phyloP scores from a whole-genome alignment of 1,140 invertebrate genomes.

The Drosophila melanica region DNA sequence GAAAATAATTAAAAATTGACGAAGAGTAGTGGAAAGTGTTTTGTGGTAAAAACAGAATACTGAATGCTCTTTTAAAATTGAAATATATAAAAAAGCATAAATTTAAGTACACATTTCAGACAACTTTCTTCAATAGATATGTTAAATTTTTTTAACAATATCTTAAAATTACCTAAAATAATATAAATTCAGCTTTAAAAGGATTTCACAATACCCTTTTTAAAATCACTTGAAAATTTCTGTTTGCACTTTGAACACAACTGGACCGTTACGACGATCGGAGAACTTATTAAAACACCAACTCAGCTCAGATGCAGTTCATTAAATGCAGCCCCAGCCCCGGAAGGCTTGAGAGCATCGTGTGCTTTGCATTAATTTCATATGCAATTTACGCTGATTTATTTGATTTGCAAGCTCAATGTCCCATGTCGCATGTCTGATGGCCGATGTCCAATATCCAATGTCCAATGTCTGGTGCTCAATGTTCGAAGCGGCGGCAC shows the following conservation, averaged over 20 bases:
- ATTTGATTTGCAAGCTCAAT: constrained; percentile 73
- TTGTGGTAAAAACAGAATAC: not conserved
- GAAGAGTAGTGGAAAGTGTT: not conserved
- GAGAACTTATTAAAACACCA: constrained; percentile 17
- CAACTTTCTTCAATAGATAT: too few relatives aligned
- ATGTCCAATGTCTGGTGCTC: constrained; percentile 13
- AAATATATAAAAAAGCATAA: too few relatives aligned
- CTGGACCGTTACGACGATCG: not conserved
- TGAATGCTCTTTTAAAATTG: not conserved
- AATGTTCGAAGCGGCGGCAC: constrained; percentile 9
- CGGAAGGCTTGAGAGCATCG: constrained; percentile 28
- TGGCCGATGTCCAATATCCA: constrained; percentile 6
- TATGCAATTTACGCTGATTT: constrained; percentile 82
- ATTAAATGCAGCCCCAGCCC: not conserved
- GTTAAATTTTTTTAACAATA: too few relatives aligned
- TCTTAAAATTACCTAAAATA: too few relatives aligned
- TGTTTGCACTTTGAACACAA: not conserved
- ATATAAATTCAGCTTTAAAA: not conserved
- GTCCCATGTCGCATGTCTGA: constrained; percentile 24
- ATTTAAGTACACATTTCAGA: too few relatives aligned
- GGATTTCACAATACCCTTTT: not conserved
- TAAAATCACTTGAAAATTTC: not conserved
- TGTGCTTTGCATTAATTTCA: constrained; percentile 79
- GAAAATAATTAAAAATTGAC: constrained; percentile 39
- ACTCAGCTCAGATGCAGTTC: not conserved